Evolutionary conservation across 1,140 invertebrate species (phyloP), one percentile per base, ranked within the genome.

Genomic region (Mesaphorura yosii): DNA sequence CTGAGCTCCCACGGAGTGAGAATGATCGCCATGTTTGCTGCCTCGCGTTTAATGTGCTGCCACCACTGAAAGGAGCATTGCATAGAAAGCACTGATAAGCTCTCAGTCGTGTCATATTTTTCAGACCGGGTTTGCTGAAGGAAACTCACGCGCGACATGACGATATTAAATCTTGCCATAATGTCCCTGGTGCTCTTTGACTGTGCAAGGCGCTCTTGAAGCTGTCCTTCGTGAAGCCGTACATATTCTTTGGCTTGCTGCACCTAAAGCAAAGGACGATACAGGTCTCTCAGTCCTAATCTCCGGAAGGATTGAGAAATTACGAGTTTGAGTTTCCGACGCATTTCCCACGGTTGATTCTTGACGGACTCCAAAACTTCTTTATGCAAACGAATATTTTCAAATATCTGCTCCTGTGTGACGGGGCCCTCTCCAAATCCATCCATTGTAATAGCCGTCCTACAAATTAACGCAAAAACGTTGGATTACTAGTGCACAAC

Each of bases 1-100:
- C 88, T 78, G 53, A 83, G 72, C 68, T 97, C 89, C 93, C 94
- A 98, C 0, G 92, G 93, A 46, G 92, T 84, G 6, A 96, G 69
- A 66, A 84, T 78, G 28, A 84, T 85, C 23, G 84, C 81, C 14
- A 89, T 75, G 68, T 95, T 94, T 17, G 80, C 76, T 17, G 86
- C 70, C 73, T 90, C 88, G 17, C 92, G 74, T 67, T 83, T 83
- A 41, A 84, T 73, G 59, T 84, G 78, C 63, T 87, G 81, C 78
- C 83, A 86, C 70, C 81, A 80, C 88, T 93, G 61, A 10, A 72
- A 72, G 62, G 64, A 62, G 50, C 55, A 63, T 51, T 40, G 25
- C 29, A n/a, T 19, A 34, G 31, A 10, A 34, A 34, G 31, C 10
- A 34, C 10, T 34, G 10, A n/a, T n/a, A 34, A 34, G n/a, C n/a